Base-by-base conservation (phyloP, 2,888 invertebrate genomes). In the Caenorhabditis sinica region DNA sequence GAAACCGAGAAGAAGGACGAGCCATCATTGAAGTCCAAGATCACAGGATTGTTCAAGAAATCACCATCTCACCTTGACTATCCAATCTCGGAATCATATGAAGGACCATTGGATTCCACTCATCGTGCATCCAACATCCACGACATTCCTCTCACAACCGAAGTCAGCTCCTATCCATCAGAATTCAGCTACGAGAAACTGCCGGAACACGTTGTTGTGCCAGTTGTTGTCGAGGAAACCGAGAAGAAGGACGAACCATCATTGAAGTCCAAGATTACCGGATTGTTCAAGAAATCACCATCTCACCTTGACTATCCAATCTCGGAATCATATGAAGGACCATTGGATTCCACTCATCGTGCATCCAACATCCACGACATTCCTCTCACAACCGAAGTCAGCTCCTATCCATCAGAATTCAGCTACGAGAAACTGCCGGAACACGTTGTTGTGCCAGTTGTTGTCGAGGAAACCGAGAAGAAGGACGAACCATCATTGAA, bases 221-320 rank as follows among this genome's bases (percentile, higher is more conserved):
- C 69, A 69, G 68, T 53, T 49, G 68, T 68, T 3, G n/a, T 49
- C 30, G 66, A 68, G 11, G 68, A 68, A 33, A 53, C 53, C 33
- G 68, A 68, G 68, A 68, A 68, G 68, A 68, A 68, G 68, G 68
- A 86, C 45, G 49, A 69, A 28, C 72, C 61, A 30, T 71, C 56
- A 65, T 61, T 80, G 58, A 79, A 79, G 28, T 58, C 68, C 45
- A 66, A 75, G 65, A 88, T 86, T 43, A 77, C 80, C 63, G 86
- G 87, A 40, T 75, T 87, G 43, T 87, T 87, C 85, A 87, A 86
- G 65, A 74, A 73, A 56, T 71, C 86, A 23, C 68, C 86, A 17
- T 73, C 86, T 33, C 86, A 86, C 36, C 83, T 81, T 36, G 87
- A 87, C 71, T 87, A 86, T 53, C 86, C 87, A 23, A 71, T 61